Percentiles rank a stretch among this genome's conserved stretches.
Evolutionary conservation across 2,113 vertebrate species (phyloP).

Genomic region (Clarias magur): DNA sequence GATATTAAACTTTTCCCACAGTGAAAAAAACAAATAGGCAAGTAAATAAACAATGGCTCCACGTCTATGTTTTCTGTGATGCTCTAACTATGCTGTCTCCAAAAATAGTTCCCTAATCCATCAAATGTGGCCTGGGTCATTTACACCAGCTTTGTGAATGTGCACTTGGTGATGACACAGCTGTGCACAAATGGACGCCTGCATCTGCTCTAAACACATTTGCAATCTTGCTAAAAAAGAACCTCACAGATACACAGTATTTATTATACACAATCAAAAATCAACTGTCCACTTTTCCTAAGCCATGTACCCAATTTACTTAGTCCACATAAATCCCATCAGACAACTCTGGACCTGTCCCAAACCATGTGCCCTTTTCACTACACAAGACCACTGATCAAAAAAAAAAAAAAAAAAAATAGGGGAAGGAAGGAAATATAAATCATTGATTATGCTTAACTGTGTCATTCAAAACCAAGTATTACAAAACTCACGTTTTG

Average conservation of each 20-base stretch:
- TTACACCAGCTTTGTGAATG: conserved; percentile 14
- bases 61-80: conserved; percentile 5
- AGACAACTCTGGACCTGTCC: background rate
- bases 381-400: background rate
- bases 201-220: conserved; percentile 8
- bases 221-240: background rate
- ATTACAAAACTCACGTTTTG: no score
- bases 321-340: background rate
- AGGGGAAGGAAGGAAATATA: no score
- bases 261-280: background rate
- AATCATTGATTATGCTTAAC: no score
- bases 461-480: no score
- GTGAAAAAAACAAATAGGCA: conserved; percentile 10
- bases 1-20: background rate
- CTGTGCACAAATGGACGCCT: conserved; percentile 11
- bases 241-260: background rate
- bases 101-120: conserved; percentile 36
- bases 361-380: background rate
- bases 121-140: conserved; percentile 16
- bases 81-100: conserved; percentile 21
- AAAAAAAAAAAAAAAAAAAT: no score
- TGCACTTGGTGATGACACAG: conserved; percentile 23
- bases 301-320: background rate
- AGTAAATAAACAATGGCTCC: conserved; percentile 3
- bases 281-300: background rate